Evolutionary conservation across 2,113 vertebrate species (phyloP), one percentile per base, ranked within the genome.

Genomic region (Pungitius pungitius): DNA sequence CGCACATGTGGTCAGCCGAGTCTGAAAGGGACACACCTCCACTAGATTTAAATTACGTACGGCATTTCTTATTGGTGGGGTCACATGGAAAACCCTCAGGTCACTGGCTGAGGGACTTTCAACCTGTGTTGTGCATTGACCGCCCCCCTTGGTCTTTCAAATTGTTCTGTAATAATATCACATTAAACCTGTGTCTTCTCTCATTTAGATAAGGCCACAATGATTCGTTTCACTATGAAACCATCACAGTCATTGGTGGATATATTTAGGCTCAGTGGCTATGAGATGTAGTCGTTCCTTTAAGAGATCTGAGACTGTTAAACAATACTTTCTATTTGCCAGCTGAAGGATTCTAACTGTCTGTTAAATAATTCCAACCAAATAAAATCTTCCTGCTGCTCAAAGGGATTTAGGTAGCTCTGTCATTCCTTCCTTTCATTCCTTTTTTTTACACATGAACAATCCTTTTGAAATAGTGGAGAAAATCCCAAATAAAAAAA

Each of bases 1-100:
- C 74, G 65, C 94, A 95, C 94, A 94, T 95, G 95, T 96, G 95
- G 93, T 90, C 83, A 90, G 87, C 86, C 78, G 85, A 87, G 57
- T 84, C 75, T 84, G 81, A 91, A 91, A 91, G 90, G 77, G 90
- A 92, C 93, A 88, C 92, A 89, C 89, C 87, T 89, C 91, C 89
- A 83, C 92, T 94, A 93, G 93, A 94, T 90, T 92, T 88, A 89
- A 92, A 93, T 96, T 93, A 95, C 91, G 90, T 27, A 75, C 85
- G 89, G 87, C 90, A 76, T 90, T 91, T 91, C 87, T 90, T 90
- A 89, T 92, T 93, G 89, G 89, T 87, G 90, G 85, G 90, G 90
- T 93, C 91, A 90, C 69, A 59, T 78, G 75, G 70, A 81, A 90
- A 88, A 69, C 82, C 80, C 60, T 70, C 63, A 87, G 92, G 89